A percentile compares a stretch with the other conserved stretches of the same genome.
These are phyloP conservation scores for Calliopum simillimum DNA, from an alignment of 2,888 invertebrate species.

Conservation along the genomic window DNA sequence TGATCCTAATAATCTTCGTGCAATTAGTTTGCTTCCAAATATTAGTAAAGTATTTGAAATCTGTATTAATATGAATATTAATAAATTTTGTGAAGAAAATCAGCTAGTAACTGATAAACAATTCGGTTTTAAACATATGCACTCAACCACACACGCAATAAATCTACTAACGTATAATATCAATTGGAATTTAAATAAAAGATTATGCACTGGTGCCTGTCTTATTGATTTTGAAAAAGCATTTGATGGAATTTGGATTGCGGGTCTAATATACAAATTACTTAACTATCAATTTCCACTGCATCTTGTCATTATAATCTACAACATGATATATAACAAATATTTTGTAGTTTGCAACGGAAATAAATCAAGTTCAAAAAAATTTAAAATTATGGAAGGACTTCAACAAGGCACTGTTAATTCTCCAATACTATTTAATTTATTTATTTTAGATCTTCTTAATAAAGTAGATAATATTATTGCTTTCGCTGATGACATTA, in stretches of 20 bases:
- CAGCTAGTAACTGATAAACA: slow-evolving; percentile 9
- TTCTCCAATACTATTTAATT: background rate
- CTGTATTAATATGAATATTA: slow-evolving; percentile 9
- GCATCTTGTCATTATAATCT: too few relatives aligned
- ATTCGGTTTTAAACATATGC: slow-evolving; percentile 20
- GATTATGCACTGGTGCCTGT: slow-evolving; percentile 14
- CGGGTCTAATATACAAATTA: slow-evolving; percentile 23
- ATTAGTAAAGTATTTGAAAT: slow-evolving; percentile 18
- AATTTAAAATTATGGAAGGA: too few relatives aligned
- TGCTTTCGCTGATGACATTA: slow-evolving; percentile 33
- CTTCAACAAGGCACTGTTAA: too few relatives aligned
- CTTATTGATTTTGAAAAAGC: slow-evolving; percentile 32
- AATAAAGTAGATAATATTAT: slow-evolving; percentile 26
- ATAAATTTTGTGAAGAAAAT: background rate
- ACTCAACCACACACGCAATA: slow-evolving; percentile 27
- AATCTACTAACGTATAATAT: slow-evolving; percentile 19
- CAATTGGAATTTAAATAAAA: slow-evolving; percentile 26
- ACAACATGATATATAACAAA: too few relatives aligned
- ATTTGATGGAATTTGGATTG: slow-evolving; percentile 27
- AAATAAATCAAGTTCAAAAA: too few relatives aligned
- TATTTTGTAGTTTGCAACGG: too few relatives aligned
- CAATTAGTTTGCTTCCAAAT: too few relatives aligned
- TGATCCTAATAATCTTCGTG: too few relatives aligned
- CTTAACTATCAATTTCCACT: background rate
- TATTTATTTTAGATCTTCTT: slow-evolving; percentile 19